Evolutionary conservation across 2,113 vertebrate species (phyloP), one percentile per base, ranked within the genome.

Genomic region (Accipiter virgatus): DNA sequence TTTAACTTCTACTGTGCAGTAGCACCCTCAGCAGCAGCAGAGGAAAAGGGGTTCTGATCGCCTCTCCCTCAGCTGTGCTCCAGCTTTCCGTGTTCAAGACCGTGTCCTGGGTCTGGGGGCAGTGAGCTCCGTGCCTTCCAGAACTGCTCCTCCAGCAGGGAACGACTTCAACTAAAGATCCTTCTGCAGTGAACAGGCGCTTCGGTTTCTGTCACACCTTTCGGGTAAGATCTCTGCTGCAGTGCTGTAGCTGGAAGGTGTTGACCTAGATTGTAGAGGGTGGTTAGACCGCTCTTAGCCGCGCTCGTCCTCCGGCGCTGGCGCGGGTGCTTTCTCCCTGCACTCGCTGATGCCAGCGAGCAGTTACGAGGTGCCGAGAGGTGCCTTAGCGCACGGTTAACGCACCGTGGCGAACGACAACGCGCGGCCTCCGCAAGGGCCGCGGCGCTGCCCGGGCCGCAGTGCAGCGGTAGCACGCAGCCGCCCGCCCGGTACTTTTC

Each of bases 1-100:
- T 50, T 17, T 32, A 32, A 9, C 5, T 40, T 25, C 5, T 42
- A 32, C 20, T 3, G 1, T 10, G 9, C 21, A 4, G 27, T 8
- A 34, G 7, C 11, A 6, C 21, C 29, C 6, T 36, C 13, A 10
- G 4, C 3, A 40, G 61, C 11, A 13, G 32, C 6, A 14, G 13
- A 1, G 7, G 14, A 9, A 4, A 4, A 6, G 11, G 6, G 6
- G 0, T 2, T 58, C 2, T 40, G 14, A 23, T 10, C 9, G 2
- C 1, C 2, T 2, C n/a, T 40, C 7, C 8, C 20, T 38, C 4
- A 14, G 15, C 29, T 73, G 2, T 40, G 36, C 3, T 32, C 11
- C 3, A 32, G 29, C 11, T 19, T 13, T 11, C 22, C 10, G 3
- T 16, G 26, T 52, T 13, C 5, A 13, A 11, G 21, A 4, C 11